Conservation (phyloP, 2,113 vertebrate species). For the Austrofundulus limnaeus region DNA sequence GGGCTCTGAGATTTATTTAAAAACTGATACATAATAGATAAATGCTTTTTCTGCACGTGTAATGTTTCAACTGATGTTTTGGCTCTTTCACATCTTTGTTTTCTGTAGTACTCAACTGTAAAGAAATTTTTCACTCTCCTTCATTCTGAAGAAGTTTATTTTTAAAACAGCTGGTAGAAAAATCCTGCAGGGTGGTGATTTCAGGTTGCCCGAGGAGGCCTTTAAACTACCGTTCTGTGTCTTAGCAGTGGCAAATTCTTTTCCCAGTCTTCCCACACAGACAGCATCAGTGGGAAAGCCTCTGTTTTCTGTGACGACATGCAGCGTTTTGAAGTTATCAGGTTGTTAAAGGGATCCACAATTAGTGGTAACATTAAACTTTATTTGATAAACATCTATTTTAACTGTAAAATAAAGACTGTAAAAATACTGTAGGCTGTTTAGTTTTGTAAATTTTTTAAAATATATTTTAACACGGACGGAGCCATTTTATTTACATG, state of each 20-base stretch:
- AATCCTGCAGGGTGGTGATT: background rate
- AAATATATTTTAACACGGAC: no score
- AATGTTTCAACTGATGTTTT: background rate
- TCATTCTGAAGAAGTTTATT: background rate
- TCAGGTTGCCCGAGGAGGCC: background rate
- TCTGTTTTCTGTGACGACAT: constrained; percentile 3
- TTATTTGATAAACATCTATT: no score
- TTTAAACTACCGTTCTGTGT: background rate
- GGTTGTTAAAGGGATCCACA: no score
- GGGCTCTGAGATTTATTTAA: no score
- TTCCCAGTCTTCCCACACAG: background rate
- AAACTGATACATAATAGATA: no score
- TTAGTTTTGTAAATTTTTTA: no score
- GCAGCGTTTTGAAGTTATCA: background rate
- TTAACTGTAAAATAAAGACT: no score
- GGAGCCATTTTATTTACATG: no score
- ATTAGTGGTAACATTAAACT: no score
- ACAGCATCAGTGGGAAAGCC: background rate
- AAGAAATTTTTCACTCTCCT: background rate
- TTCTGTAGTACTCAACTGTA: background rate
- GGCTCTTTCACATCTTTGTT: background rate
- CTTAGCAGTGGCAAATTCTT: background rate
- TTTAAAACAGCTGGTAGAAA: background rate
- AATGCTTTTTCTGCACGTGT: no score
- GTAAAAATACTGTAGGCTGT: no score